phyloP scores from a whole-genome alignment of 2,888 invertebrate species.

The Acronicta leporina region DNA sequence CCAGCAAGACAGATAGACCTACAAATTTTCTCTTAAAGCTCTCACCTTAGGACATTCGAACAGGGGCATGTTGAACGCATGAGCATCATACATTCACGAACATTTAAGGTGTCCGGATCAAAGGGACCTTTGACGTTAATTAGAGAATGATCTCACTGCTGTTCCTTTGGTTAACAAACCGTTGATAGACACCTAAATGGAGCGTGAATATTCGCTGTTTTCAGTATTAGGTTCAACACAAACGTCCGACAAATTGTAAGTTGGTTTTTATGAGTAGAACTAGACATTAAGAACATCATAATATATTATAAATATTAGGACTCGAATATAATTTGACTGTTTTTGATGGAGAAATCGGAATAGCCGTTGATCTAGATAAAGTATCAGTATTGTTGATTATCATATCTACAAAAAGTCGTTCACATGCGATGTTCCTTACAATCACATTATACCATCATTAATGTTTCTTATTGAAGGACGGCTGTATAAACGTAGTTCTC shows the following conservation, averaged over 20 bases:
- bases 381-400: neutral
- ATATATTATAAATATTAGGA: too few relatives aligned
- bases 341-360: neutral
- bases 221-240: neutral
- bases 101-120: conserved; percentile 78
- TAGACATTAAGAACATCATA: neutral
- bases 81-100: conserved; percentile 71
- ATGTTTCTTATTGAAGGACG: conserved; percentile 51
- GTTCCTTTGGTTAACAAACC: conserved; percentile 44
- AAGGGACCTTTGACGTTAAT: conserved; percentile 74
- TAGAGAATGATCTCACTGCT: conserved; percentile 62
- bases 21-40: neutral
- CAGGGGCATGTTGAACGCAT: conserved; percentile 67
- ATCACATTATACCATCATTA: conserved; percentile 36
- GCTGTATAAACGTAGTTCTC: conserved; percentile 45
- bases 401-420: neutral
- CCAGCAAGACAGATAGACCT: too few relatives aligned
- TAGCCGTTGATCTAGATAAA: neutral
- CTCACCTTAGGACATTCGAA: conserved; percentile 36
- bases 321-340: too few relatives aligned
- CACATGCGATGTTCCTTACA: conserved; percentile 5
- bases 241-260: neutral
- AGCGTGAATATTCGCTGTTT: conserved; percentile 20
- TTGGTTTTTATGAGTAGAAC: neutral
- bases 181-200: conserved; percentile 57